A percentile compares a stretch with the other conserved stretches of the same genome.
Evolutionary conservation across 2,888 invertebrate genomes (phyloP).

Genomic region (Biston stratarius): DNA sequence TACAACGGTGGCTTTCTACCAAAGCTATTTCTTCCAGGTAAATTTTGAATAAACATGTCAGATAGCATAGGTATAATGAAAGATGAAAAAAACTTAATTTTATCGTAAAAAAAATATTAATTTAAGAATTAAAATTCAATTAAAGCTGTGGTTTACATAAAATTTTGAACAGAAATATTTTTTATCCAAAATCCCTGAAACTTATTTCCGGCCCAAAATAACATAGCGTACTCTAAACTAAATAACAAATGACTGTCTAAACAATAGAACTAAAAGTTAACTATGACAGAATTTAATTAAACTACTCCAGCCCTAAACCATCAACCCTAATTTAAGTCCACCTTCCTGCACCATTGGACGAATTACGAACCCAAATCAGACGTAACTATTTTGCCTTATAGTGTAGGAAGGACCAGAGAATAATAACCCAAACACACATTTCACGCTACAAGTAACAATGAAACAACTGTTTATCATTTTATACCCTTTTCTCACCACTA

Average conservation of each 20-base stretch:
- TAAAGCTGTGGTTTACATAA: no score
- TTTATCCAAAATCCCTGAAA: background rate
- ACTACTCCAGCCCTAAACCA: slow-evolving; percentile 30
- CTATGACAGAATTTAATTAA: slow-evolving; percentile 34
- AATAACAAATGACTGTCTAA: slow-evolving; percentile 29
- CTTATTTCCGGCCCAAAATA: slow-evolving; percentile 11
- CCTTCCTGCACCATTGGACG: slow-evolving; percentile 21
- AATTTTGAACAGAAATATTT: no score
- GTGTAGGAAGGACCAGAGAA: slow-evolving; percentile 29
- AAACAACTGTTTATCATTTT: background rate
- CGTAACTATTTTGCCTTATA: slow-evolving; percentile 38
- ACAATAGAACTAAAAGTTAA: slow-evolving; percentile 29
- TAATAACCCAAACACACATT: slow-evolving; percentile 6
- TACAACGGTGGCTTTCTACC: no score
- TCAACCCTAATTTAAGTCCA: slow-evolving; percentile 36
- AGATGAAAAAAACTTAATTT: no score
- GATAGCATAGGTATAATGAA: no score
- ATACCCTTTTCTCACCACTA: background rate
- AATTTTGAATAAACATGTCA: no score
- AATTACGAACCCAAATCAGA: slow-evolving; percentile 33
- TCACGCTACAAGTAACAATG: background rate
- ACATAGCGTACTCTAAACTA: slow-evolving; percentile 13
- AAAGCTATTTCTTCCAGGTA: no score
- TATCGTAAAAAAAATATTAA: no score
- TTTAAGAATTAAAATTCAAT: no score